These are phyloP conservation scores for Mesorhabditis belari DNA, from an alignment of 2,888 invertebrate genomes.

Conservation along the genomic window DNA sequence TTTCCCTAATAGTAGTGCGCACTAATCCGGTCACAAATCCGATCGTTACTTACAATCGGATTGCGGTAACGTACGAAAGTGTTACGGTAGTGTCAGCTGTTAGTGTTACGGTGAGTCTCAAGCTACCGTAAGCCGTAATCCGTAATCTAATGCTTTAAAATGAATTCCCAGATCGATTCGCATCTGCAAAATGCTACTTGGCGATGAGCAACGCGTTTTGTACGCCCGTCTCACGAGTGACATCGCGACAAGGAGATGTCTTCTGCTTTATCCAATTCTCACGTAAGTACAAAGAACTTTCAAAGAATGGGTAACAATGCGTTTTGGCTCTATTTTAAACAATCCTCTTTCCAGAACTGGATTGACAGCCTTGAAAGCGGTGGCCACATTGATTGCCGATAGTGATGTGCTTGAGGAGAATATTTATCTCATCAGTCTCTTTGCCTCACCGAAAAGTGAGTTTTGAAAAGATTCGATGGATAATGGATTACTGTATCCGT, in stretches of 20 bases:
- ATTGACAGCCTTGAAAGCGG: slow-evolving; percentile 84
- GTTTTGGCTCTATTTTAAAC: slow-evolving; percentile 52
- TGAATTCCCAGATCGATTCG: slow-evolving; percentile 77
- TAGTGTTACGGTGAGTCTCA: no score
- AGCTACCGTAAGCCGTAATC: no score
- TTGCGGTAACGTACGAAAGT: no score
- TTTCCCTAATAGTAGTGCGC: no score
- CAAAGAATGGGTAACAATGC: neutral
- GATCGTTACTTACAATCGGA: no score
- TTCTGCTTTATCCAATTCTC: slow-evolving; percentile 98
- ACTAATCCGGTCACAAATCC: no score
- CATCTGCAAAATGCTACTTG: slow-evolving; percentile 94
- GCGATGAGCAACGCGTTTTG: slow-evolving; percentile 82
- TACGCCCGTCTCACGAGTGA: slow-evolving; percentile 95
- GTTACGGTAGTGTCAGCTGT: no score
- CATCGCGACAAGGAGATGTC: slow-evolving; percentile 75
- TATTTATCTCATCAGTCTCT: slow-evolving; percentile 91
- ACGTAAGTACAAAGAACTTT: slow-evolving; percentile 6
- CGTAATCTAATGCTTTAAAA: no score
- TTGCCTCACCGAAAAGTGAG: slow-evolving; percentile 74
- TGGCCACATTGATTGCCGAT: no score
- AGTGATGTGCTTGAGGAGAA: slow-evolving; percentile 87
- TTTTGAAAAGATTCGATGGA: neutral
- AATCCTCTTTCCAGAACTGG: slow-evolving; percentile 65
- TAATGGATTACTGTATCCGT: neutral